Evolutionary conservation across 2,888 invertebrate genomes (phyloP).

Genomic region (Dryobotodes eremita): DNA sequence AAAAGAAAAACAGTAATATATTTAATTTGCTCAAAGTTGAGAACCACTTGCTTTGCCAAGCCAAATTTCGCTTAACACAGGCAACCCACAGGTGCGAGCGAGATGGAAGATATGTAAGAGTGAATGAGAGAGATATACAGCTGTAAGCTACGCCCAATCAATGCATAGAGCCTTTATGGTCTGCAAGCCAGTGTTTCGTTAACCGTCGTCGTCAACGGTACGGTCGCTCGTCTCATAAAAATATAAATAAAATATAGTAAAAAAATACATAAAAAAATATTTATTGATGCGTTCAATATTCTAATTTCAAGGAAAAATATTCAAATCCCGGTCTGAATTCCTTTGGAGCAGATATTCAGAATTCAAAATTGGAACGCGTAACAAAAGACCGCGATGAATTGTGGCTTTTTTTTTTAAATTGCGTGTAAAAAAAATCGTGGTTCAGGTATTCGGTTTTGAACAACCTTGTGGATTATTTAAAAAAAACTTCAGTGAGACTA

Average conservation of each 20-base stretch:
- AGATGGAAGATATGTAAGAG: constrained; percentile 68
- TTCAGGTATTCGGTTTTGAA: constrained; percentile 24
- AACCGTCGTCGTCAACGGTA: constrained; percentile 75
- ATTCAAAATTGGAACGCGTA: constrained; percentile 52
- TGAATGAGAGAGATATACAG: constrained; percentile 76
- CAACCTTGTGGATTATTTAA: constrained; percentile 47
- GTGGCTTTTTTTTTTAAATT: constrained; percentile 68
- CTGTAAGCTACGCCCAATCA: constrained; percentile 88
- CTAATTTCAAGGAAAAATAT: constrained; percentile 54
- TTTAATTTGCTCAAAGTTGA: constrained; percentile 76
- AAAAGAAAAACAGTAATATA: constrained; percentile 50
- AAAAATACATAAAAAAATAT: constrained; percentile 63
- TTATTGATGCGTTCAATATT: constrained; percentile 39
- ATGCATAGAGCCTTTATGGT: constrained; percentile 86
- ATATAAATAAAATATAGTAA: constrained; percentile 73
- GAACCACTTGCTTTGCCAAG: constrained; percentile 81
- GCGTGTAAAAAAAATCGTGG: constrained; percentile 48
- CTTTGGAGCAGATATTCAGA: constrained; percentile 10
- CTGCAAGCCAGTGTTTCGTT: constrained; percentile 87
- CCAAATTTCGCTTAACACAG: constrained; percentile 87
- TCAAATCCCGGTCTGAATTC: background rate
- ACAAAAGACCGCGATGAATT: constrained; percentile 69
- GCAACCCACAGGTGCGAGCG: constrained; percentile 76
- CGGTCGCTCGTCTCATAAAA: constrained; percentile 63
- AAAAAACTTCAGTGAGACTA: constrained; percentile 25